Evolutionary conservation across 1,140 invertebrate genomes (phyloP), one percentile per base, ranked within the genome.

Genomic region (Asbolus verrucosus): DNA sequence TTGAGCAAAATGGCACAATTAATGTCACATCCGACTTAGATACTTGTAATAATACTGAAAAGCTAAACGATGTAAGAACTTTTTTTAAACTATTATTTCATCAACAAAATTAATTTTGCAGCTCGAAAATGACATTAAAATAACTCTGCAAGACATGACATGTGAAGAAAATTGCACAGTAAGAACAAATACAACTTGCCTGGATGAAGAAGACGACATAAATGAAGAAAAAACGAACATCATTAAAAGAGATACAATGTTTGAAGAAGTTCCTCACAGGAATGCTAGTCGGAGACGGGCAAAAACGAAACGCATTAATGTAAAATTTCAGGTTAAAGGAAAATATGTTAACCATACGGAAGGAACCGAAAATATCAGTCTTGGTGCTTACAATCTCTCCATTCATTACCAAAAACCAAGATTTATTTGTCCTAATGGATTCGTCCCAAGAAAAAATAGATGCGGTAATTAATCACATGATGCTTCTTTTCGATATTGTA

Each of bases 151-250:
- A 50, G 59, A 74, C 15, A 60, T 67, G 54, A 59, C 75, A 30
- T 77, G 77, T 43, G 69, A 39, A 4, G 60, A 61, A 14, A 63
- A 73, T 36, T 79, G 78, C 62, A 59, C 66, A 14, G 63, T 77
- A 2, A 75, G 76, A 9, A 75, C 78, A 6, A 72, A 81, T 63
- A 69, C 81, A 4, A 75, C 80, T 38, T 84, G 83, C 70, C 66
- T 77, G 33, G 18, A 67, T 2, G 71, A 67, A 3, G 70, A n/a
- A n/a, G n/a, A n/a, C n/a, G n/a, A 76, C 14, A 63, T 73, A 43
- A 66, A 73, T 16, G 75, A 76, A 70, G 73, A 80, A 72, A 69
- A 73, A 27, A 67, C 73, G 0, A 79, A 80, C 63, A 66, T 70
- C 21, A 74, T 78, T 21, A 68, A 77, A 54, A 33, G 70, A 30